Evolutionary conservation across 2,888 invertebrate species (phyloP).

Genomic region (Eurois occulta): DNA sequence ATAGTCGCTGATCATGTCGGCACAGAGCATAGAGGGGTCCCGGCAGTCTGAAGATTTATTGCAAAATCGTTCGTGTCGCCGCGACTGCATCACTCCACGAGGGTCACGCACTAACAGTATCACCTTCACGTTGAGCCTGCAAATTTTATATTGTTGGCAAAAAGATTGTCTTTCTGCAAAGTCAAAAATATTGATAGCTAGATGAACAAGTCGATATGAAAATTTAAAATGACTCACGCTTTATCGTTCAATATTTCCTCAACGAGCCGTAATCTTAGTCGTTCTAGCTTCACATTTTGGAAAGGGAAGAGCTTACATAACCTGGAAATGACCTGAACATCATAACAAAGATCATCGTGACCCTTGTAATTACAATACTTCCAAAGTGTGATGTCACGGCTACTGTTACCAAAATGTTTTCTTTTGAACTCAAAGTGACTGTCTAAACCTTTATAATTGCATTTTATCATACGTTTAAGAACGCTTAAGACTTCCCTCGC

Average conservation of each 20-base stretch:
- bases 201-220: no score
- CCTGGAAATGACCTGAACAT: slow-evolving; percentile 92
- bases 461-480: slow-evolving; percentile 93
- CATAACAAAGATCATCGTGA: slow-evolving; percentile 84
- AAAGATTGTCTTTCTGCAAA: neutral
- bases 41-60: slow-evolving; percentile 94
- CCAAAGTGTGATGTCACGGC: slow-evolving; percentile 96
- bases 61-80: slow-evolving; percentile 93
- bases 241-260: slow-evolving; percentile 93
- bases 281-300: slow-evolving; percentile 96
- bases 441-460: slow-evolving; percentile 93
- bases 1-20: slow-evolving; percentile 95
- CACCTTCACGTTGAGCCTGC: slow-evolving; percentile 93
- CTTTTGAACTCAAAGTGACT: slow-evolving; percentile 95
- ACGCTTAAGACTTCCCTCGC: slow-evolving; percentile 92
- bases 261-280: slow-evolving; percentile 93
- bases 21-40: slow-evolving; percentile 93
- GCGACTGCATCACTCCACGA: slow-evolving; percentile 95
- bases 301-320: slow-evolving; percentile 96
- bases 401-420: slow-evolving; percentile 94
- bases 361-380: slow-evolving; percentile 74
- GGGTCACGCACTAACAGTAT: slow-evolving; percentile 96
- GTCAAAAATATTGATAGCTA: neutral
- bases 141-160: neutral
- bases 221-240: slow-evolving; percentile 63